phyloP scores from a whole-genome alignment of 2,888 invertebrate genomes.

The Chrysomela aeneicollis region DNA sequence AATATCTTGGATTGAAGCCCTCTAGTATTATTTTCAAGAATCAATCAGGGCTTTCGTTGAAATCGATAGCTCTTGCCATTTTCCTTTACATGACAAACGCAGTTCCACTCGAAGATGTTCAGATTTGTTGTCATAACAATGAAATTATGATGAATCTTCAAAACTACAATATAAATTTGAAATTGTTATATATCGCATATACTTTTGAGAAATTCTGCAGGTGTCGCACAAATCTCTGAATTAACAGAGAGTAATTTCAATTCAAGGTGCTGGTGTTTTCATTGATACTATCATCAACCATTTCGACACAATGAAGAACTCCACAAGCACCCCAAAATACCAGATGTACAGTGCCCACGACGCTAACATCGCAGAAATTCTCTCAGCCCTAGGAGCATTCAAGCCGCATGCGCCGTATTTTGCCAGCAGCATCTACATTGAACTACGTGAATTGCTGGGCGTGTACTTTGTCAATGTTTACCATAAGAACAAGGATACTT shows the following conservation, averaged over 20 bases:
- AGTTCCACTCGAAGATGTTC: too few species aligned
- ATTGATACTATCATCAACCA: conserved; percentile 22
- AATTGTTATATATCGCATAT: too few species aligned
- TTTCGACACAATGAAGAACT: conserved; percentile 22
- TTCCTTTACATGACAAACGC: too few species aligned
- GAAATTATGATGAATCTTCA: too few species aligned
- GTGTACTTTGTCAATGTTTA: conserved; percentile 20
- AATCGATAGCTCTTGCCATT: too few species aligned
- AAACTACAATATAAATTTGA: too few species aligned
- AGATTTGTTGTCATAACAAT: too few species aligned
- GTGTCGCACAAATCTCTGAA: too few species aligned
- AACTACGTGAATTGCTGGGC: conserved; percentile 9
- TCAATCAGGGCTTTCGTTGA: too few species aligned
- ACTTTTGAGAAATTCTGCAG: not conserved
- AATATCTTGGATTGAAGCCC: too few species aligned
- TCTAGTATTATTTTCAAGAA: too few species aligned
- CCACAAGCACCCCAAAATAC: conserved; percentile 15
- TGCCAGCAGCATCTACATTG: conserved; percentile 30
- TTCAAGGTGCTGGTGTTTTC: conserved; percentile 28
- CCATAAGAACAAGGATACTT: conserved; percentile 17
- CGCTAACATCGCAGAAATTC: conserved; percentile 21
- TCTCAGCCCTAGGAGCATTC: conserved; percentile 28
- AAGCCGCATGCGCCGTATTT: conserved; percentile 19
- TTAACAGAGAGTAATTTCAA: too few species aligned
- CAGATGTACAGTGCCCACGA: conserved; percentile 33